A percentile compares a stretch with the other conserved stretches of the same genome.
Evolutionary conservation across 2,888 invertebrate genomes (phyloP).

Genomic region (Dynastes hyllus): DNA sequence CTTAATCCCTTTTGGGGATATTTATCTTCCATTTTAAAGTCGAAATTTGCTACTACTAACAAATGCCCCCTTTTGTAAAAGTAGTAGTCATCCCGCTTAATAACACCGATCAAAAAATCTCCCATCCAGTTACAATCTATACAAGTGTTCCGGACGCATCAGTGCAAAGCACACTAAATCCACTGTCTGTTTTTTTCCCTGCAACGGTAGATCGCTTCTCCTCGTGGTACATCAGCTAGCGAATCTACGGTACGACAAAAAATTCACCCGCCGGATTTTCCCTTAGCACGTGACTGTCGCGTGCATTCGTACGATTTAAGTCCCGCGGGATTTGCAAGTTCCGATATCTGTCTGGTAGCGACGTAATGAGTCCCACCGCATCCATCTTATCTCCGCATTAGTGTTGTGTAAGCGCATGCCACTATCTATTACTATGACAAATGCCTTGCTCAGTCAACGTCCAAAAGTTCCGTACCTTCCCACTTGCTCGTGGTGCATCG

Average conservation of each 20-base stretch:
- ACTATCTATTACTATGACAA: conserved; percentile 59
- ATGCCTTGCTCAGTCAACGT: conserved; percentile 49
- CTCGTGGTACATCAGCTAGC: conserved; percentile 3
- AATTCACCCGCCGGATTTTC: conserved; percentile 32
- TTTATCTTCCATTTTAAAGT: too few relatives aligned
- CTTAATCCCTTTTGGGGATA: not conserved
- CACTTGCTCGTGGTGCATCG: not conserved
- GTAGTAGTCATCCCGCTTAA: not conserved
- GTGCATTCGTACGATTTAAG: conserved; percentile 47
- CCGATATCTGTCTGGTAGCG: conserved; percentile 54
- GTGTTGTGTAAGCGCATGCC: conserved; percentile 56
- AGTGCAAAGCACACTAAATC: conserved; percentile 31
- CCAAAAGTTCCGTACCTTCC: not conserved
- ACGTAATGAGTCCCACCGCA: conserved; percentile 58
- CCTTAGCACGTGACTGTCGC: conserved; percentile 50
- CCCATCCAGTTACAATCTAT: not conserved
- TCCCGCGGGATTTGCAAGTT: conserved; percentile 56
- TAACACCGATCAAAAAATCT: not conserved
- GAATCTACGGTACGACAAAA: conserved; percentile 28
- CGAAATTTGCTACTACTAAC: too few relatives aligned
- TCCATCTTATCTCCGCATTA: conserved; percentile 57
- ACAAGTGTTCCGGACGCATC: conserved; percentile 23
- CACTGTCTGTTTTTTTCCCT: conserved; percentile 9
- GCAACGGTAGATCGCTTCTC: not conserved
- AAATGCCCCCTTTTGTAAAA: too few relatives aligned